Base-by-base conservation (phyloP, 2,888 invertebrate species). In the Hartigia nigra region DNA sequence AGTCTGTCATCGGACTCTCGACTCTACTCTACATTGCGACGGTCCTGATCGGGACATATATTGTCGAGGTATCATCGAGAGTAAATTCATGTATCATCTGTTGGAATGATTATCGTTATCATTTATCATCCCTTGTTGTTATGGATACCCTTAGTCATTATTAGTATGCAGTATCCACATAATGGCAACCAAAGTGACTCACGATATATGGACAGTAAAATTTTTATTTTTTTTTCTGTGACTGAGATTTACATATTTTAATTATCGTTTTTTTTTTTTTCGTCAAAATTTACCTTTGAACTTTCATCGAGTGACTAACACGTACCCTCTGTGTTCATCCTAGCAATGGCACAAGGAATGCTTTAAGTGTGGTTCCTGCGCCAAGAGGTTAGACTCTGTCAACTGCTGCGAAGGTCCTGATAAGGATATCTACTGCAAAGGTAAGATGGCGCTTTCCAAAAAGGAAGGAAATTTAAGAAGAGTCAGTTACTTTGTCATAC, bases 351-450 rank as follows among this genome's bases (percentile, higher is more conserved):
- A 97, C 95, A 97, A 93, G 94, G 96, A 96, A 94, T 98, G 97
- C 94, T 98, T 95, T 95, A 97, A 97, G 94, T 97, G 97, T 94
- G 96, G 94, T 92, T 94, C 95, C 88, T 98, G 97, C 93, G 93
- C 94, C 89, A 97, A 97, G 94, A 94, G 96, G 91, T 94, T 98
- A 94, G 97, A 98, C 93, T 97, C 97, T 86, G 95, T 96, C 90
- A 96, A 96, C 93, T 97, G 96, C 94, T 97, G 97, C 93, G 98
- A 97, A 93, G 98, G 97, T 90, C 96, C 98, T 89, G 97, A 98
- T 92, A 97, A 96, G 94, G 97, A 98, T 92, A 97, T 98, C 94
- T 98, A 97, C 94, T 98, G 98, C 94, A 98, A 97, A 96, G 97
- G 97, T 97, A 94, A 91, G 91, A 81, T 69, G 79, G 31, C 32